phyloP scores from a whole-genome alignment of 2,888 invertebrate species.

The Uropetala carovei region DNA sequence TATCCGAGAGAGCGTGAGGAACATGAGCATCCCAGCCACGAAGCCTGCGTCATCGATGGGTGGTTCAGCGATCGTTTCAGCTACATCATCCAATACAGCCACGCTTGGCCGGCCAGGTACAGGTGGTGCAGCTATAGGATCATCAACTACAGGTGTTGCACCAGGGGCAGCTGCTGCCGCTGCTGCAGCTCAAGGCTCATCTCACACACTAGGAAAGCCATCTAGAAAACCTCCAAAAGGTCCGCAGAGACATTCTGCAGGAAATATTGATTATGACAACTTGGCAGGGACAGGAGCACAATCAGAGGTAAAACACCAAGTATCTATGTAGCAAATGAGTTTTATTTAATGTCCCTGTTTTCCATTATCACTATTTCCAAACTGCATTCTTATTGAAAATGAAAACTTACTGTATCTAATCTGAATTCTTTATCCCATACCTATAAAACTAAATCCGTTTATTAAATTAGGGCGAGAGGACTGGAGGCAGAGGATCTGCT shows the following conservation, averaged over 20 bases:
- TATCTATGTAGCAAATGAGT: neutral
- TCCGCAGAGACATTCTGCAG: constrained; percentile 88
- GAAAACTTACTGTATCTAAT: neutral
- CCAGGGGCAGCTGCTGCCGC: constrained; percentile 65
- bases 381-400: neutral
- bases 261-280: constrained; percentile 91
- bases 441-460: neutral
- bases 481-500: constrained; percentile 42
- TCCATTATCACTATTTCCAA: neutral
- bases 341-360: neutral
- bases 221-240: constrained; percentile 81
- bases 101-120: constrained; percentile 78
- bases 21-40: constrained; percentile 94
- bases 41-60: constrained; percentile 75
- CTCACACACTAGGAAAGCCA: constrained; percentile 89
- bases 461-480: constrained; percentile 11
- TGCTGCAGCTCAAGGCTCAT: constrained; percentile 77
- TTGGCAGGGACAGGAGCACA: constrained; percentile 73
- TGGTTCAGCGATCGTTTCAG: constrained; percentile 66
- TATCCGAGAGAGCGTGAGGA: constrained; percentile 96
- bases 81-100: constrained; percentile 72
- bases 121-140: constrained; percentile 78
- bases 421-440: neutral
- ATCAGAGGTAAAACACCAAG: constrained; percentile 3
- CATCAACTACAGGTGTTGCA: constrained; percentile 70